Base-by-base conservation (phyloP, 2,888 invertebrate species). In the Nemotelus nigrinus region DNA sequence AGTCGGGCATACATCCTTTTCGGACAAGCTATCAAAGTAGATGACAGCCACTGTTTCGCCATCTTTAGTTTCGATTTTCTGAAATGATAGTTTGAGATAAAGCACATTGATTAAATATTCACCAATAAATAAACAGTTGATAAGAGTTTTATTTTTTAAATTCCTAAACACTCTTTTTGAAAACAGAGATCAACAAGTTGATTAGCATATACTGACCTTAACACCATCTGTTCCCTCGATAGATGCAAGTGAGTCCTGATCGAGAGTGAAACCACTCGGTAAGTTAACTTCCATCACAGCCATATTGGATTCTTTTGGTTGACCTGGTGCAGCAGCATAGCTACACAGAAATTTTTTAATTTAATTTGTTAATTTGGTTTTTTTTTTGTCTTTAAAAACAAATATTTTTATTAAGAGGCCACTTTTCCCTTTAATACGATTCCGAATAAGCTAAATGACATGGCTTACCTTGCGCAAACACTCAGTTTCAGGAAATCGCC, bases 211-310 rank as follows among this genome's bases (percentile, higher is more conserved):
- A 6, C 10, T 55, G 55, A 85, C 86, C 80, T 85, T 86, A 77
- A 88, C 86, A 63, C 86, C 85, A 82, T 90, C 90, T 83, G 89
- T 90, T 44, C 85, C 85, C 79, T 86, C 86, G 57, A 92, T 85
- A 76, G 91, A 91, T 2, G 96, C 95, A 70, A 96, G 86, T 0
- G 93, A 93, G 84, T 93, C 92, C 81, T 92, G 89, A 82, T 96
- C 96, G 0, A 96, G 94, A 2, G 94, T 91, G 86, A 95, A 98
- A 41, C 98, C 97, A 8, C 97, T 96, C 0, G 97, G 97, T 79
- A 98, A 88, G 81, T 92, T 92, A 0, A 97, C 93, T 84, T 96
- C 96, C 90, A 97, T 93, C 0, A 97, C 93, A 6, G 96, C 94
- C 92, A 97, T 93, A 81, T 97, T 97, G 80, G 87, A 87, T 50